A percentile compares a stretch with the other conserved stretches of the same genome.
Evolutionary conservation across 1,140 invertebrate species (phyloP).

Genomic region (Conus betulinus): DNA sequence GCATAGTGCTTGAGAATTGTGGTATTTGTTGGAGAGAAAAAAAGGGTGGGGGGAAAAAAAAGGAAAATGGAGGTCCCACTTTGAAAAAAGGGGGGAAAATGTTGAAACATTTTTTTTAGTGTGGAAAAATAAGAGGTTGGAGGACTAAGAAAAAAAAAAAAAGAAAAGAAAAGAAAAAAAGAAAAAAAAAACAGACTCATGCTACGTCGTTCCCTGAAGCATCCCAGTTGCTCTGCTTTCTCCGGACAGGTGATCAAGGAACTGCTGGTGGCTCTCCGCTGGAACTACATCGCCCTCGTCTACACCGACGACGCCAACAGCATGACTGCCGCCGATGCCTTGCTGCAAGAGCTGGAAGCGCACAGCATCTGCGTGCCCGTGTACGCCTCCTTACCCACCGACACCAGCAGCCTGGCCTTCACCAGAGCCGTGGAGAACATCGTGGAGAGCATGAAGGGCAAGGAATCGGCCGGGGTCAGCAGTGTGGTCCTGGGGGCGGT

Average conservation of each 20-base stretch:
- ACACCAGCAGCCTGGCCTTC: neutral
- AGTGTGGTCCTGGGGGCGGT: neutral
- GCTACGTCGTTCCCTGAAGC: no score
- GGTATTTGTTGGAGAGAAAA: no score
- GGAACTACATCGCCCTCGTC: conserved; percentile 35
- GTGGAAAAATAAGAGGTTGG: no score
- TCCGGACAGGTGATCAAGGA: conserved; percentile 11
- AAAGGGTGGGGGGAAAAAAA: no score
- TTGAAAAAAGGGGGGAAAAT: no score
- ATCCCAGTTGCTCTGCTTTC: no score
- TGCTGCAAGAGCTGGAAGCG: neutral
- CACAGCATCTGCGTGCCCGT: conserved; percentile 19
- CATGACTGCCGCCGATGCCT: neutral
- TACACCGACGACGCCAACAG: conserved; percentile 26
- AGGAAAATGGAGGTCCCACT: no score
- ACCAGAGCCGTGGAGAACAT: neutral
- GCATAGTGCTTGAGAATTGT: no score
- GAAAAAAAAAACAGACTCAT: no score
- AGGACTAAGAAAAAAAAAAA: no score
- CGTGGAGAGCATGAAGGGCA: neutral
- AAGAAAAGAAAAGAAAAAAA: no score
- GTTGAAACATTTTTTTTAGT: no score
- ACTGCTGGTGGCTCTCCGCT: conserved; percentile 14
- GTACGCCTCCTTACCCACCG: neutral
- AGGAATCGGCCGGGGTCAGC: neutral